A percentile compares a stretch with the other conserved stretches of the same genome.
Conservation (phyloP, 2,113 vertebrate species). For the Triplophysa tibetana region DNA sequence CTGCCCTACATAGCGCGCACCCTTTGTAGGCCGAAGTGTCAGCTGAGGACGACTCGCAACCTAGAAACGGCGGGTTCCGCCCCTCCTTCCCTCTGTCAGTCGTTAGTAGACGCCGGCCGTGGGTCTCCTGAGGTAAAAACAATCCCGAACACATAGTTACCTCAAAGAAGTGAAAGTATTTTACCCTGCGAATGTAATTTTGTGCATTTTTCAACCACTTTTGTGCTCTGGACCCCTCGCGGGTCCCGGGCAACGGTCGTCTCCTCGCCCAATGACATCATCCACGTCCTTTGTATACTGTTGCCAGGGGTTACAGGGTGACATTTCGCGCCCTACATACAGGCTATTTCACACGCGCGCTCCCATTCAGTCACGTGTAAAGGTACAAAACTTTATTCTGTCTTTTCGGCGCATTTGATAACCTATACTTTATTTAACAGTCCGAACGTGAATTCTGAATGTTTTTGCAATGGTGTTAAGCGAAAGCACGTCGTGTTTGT, state of each 20-base stretch:
- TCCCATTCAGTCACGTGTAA: not conserved
- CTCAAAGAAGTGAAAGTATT: not conserved
- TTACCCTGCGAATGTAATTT: not conserved
- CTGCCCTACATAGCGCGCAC: conserved; percentile 54
- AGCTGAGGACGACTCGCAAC: conserved; percentile 52
- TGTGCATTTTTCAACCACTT: not conserved
- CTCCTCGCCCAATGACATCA: conserved; percentile 48
- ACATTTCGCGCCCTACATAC: conserved; percentile 42
- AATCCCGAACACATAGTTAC: not conserved
- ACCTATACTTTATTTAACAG: not conserved
- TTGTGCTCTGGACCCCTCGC: not conserved
- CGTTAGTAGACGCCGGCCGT: not conserved
- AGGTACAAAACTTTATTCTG: not conserved
- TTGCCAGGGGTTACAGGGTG: conserved; percentile 53
- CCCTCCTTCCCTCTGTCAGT: conserved; percentile 15
- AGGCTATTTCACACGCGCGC: not conserved
- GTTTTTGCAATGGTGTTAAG: not conserved
- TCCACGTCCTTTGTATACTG: conserved; percentile 38
- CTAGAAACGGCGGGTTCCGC: conserved; percentile 42
- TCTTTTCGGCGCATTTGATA: not conserved
- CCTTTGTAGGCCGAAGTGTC: conserved; percentile 48
- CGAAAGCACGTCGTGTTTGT: not conserved
- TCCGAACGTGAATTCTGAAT: not conserved
- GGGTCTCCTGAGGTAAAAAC: conserved; percentile 1
- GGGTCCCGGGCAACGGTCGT: not conserved